Evolutionary conservation across 2,797 vertebrate species (phyloP), one percentile per base, ranked within the genome.

Genomic region (Jordanella pulchra): DNA sequence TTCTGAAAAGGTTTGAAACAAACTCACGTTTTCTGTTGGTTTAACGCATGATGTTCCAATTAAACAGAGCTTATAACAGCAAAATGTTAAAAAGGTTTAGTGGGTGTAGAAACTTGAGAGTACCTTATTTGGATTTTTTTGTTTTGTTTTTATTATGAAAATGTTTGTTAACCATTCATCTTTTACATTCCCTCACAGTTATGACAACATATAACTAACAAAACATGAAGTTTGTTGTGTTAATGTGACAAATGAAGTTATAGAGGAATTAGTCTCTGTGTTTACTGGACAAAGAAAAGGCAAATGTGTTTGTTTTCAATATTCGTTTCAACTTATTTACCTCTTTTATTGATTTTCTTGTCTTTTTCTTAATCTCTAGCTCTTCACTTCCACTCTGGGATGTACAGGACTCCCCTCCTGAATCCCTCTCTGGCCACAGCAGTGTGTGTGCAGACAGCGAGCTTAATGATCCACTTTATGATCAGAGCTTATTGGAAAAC

Each of bases 401-500:
- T 68, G 92, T 83, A 5, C 67, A 94, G 0, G 90, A 81, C 25
- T 94, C 95, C 23, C 92, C 93, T 30, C 91, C 93, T 75, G 95
- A 94, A 63, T 96, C 95, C 44, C 81, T 96, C 0, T 96, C 96
- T 54, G 93, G 88, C 0, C 89, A 92, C 65, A 96, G 95, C 76
- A 96, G 96, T 67, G 69, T 94, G 28, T 94, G 91, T 65, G 94
- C 90, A 71, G 96, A 97, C 48, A 97, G 96, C 79, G 97, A 99
- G 2, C 93, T 95, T 3, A 96, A 92, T 18, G 97, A 99, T 81
- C 97, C 97, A 25, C 96, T 94, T 0, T 97, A 97, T 12, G 97
- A 99, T 89, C 94, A 97, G 86, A 98, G 97, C 84, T 94, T 99
- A 55, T 89, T 99, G 73, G 97, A 99, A 90, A 96, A 94, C 79